Evolutionary conservation across 2,888 invertebrate species (phyloP).

Genomic region (Calameuta filiformis): DNA sequence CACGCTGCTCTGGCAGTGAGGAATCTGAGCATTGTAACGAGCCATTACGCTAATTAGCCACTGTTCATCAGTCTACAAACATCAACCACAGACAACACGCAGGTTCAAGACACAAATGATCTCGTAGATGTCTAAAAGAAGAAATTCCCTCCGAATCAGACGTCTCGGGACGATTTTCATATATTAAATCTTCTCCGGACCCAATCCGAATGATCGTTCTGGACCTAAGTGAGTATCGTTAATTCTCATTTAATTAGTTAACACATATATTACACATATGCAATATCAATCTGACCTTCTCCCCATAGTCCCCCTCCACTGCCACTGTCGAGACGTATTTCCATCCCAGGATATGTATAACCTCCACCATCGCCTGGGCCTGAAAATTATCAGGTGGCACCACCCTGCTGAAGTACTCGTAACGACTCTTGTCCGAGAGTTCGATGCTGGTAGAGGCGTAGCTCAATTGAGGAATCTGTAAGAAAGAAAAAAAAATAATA

Average conservation of each 20-base stretch:
- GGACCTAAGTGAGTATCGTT: no score
- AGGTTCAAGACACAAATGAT: background rate
- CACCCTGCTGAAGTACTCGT: slow-evolving; percentile 77
- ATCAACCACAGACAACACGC: background rate
- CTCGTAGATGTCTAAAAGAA: background rate
- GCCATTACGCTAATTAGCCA: background rate
- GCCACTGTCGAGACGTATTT: slow-evolving; percentile 81
- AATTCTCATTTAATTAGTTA: no score
- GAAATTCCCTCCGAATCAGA: accelerated
- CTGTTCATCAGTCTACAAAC: background rate
- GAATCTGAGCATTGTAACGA: background rate
- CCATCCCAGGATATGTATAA: slow-evolving; percentile 77
- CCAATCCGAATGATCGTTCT: background rate
- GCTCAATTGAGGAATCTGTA: slow-evolving; percentile 77
- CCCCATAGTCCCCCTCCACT: slow-evolving; percentile 82
- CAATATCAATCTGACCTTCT: slow-evolving; percentile 68
- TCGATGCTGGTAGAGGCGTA: slow-evolving; percentile 80
- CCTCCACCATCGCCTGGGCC: slow-evolving; percentile 76
- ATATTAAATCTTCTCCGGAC: background rate
- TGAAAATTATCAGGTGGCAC: slow-evolving; percentile 80
- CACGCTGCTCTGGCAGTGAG: background rate
- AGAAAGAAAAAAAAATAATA: slow-evolving; percentile 21
- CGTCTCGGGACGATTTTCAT: background rate
- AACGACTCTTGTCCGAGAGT: slow-evolving; percentile 76
- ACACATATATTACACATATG: no score